Evolutionary conservation across 64 coral and sea anemone species (phyloP), one percentile per base, ranked within the genome.

Genomic region (Dendronephthya gigantea): DNA sequence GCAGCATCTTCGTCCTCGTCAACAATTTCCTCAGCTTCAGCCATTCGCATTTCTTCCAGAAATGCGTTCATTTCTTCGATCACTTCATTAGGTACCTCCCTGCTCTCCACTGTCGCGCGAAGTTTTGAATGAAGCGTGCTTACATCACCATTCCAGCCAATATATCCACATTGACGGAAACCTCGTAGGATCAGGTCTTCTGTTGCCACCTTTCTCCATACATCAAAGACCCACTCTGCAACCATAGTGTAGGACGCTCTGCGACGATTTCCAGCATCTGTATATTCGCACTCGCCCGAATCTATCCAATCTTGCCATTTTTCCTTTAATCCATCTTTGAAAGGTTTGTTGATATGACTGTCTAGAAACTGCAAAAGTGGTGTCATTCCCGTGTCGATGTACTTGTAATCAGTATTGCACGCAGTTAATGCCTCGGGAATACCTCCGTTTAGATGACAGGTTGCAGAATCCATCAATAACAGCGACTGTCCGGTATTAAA

Each of bases 121-220:
- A 79, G 27, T 79, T 79, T 79, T 79, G 72, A 79, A 79, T 79
- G 72, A 33, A 79, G 72, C 34, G 72, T 79, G 72, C 72, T 79
- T 79, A 79, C 72, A 79, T 79, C 32, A 9, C 72, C 72, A 79
- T 35, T 79, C 36, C 72, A 79, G 36, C 3, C 72, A 33, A 79
- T 76, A 36, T 59, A 72, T 40, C 35, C 85, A 68, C 62, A 72
- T 45, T 87, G 85, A 87, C 66, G 85, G 56, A 79, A 87, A 87
- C 55, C 85, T 87, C 40, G 35, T 70, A 87, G 65, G 25, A 87
- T 87, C 85, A 87, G 85, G 85, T 87, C 58, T 47, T 87, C 85
- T 87, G 85, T 87, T 87, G 85, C 65, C 85, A 87, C 85, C 40
- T 87, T 87, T 87, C 85, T 75, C 85, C 85, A 70, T 87, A 87